Percentiles rank a stretch among this genome's conserved stretches.
Evolutionary conservation across 2,888 invertebrate genomes (phyloP).

Genomic region (Cataglyphis cursor): DNA sequence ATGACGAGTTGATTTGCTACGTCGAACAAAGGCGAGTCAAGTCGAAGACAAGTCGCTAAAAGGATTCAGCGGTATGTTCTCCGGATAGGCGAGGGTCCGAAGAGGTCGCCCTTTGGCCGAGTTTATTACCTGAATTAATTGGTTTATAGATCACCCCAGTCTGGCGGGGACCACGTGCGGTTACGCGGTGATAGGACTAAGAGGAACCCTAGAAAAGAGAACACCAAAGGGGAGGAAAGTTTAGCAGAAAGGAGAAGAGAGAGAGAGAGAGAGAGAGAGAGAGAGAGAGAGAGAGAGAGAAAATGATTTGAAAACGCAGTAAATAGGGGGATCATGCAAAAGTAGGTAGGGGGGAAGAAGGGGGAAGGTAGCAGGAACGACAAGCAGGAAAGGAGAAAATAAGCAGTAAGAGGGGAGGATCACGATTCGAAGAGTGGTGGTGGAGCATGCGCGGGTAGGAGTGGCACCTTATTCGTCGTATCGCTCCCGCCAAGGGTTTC

Average conservation of each 20-base stretch:
- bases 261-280: constrained; percentile 10
- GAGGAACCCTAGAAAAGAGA: constrained; percentile 1
- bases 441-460: constrained; percentile 85
- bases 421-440: constrained; percentile 66
- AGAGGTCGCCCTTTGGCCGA: constrained; percentile 50
- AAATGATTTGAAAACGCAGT: constrained; percentile 54
- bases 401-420: constrained; percentile 36
- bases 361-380: constrained; percentile 32
- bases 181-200: not conserved
- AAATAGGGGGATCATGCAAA: constrained; percentile 61
- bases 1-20: constrained; percentile 9
- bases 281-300: constrained; percentile 21
- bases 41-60: constrained; percentile 40
- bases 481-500: constrained; percentile 83
- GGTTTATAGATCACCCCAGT: constrained; percentile 72
- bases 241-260: not conserved
- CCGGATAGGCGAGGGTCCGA: not conserved
- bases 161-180: constrained; percentile 61
- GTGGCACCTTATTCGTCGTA: constrained; percentile 82
- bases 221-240: constrained; percentile 2
- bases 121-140: constrained; percentile 78
- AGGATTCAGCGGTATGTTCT: constrained; percentile 16
- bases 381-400: constrained; percentile 53
- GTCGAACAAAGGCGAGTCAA: constrained; percentile 25
- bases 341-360: not conserved